These are phyloP conservation scores for Lophius americanus DNA, from an alignment of 2,797 vertebrate genomes.

Conservation along the genomic window DNA sequence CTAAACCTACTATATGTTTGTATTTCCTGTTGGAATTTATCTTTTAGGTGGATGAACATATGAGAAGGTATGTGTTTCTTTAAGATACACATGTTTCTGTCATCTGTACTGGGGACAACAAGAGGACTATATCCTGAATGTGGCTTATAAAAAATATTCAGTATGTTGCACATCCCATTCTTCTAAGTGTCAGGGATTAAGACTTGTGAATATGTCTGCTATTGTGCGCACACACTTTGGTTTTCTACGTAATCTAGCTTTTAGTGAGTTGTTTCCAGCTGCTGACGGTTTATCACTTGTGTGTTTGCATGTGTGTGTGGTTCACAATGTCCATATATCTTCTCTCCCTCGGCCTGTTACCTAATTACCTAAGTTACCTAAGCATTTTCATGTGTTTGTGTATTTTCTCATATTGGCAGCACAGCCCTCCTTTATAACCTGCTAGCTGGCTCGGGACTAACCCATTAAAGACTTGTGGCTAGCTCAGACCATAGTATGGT, in stretches of 20 bases:
- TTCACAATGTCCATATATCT: slow-evolving; percentile 3
- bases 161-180: too few species aligned
- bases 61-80: slow-evolving; percentile 29
- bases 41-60: slow-evolving; percentile 31
- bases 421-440: slow-evolving; percentile 33
- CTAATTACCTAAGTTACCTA: slow-evolving; percentile 48
- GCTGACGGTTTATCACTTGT: slow-evolving; percentile 1
- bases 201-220: slow-evolving; percentile 39
- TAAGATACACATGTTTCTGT: slow-evolving; percentile 25
- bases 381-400: slow-evolving; percentile 38
- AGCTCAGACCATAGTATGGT: slow-evolving; percentile 62
- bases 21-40: slow-evolving; percentile 27
- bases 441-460: slow-evolving; percentile 53
- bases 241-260: slow-evolving; percentile 1
- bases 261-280: slow-evolving; percentile 24
- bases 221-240: slow-evolving; percentile 6
- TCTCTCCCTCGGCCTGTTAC: slow-evolving; percentile 29
- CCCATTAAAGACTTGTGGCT: slow-evolving; percentile 65
- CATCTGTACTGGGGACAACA: neutral
- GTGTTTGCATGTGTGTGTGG: slow-evolving; percentile 11
- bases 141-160: neutral
- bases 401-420: slow-evolving; percentile 40
- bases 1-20: slow-evolving; percentile 9
- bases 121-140: slow-evolving; percentile 12
- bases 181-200: slow-evolving; percentile 31